These are phyloP conservation scores for Gnathonemus echidnorhynchus DNA, from an alignment of 2,113 vertebrate genomes.

Conservation along the genomic window DNA sequence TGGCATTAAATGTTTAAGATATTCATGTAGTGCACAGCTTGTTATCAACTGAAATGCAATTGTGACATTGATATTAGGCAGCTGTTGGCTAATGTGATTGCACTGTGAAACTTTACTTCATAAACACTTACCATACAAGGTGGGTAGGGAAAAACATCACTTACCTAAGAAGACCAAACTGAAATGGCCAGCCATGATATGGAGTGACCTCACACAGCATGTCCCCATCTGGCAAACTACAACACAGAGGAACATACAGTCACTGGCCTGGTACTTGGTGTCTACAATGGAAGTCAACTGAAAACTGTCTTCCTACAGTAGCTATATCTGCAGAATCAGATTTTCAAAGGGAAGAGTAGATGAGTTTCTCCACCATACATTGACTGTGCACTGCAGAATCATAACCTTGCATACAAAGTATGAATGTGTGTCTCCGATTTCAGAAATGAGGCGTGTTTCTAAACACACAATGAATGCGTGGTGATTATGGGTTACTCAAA, in stretches of 20 bases:
- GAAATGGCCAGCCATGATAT: constrained; percentile 37
- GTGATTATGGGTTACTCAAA: not conserved
- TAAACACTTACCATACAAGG: not conserved
- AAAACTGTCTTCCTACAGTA: not conserved
- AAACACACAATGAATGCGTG: not conserved
- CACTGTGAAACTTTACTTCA: not conserved
- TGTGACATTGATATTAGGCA: not conserved
- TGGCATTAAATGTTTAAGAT: not conserved
- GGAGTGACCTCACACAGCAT: constrained; percentile 23
- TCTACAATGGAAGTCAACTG: not conserved
- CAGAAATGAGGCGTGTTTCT: not conserved
- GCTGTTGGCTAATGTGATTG: not conserved
- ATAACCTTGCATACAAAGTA: not conserved
- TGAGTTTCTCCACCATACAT: not conserved
- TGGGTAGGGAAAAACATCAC: constrained; percentile 25
- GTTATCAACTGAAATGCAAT: not conserved
- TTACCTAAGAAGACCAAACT: constrained; percentile 55
- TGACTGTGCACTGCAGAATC: not conserved
- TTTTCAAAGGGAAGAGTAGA: not conserved
- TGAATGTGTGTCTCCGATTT: not conserved
- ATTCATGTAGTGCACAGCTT: not conserved
- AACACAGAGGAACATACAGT: constrained; percentile 29
- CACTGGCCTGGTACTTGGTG: not conserved
- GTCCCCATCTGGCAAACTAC: constrained; percentile 38
- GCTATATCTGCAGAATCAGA: not conserved